Evolutionary conservation across 2,888 invertebrate species (phyloP).

Genomic region (Diadegma fenestrale): DNA sequence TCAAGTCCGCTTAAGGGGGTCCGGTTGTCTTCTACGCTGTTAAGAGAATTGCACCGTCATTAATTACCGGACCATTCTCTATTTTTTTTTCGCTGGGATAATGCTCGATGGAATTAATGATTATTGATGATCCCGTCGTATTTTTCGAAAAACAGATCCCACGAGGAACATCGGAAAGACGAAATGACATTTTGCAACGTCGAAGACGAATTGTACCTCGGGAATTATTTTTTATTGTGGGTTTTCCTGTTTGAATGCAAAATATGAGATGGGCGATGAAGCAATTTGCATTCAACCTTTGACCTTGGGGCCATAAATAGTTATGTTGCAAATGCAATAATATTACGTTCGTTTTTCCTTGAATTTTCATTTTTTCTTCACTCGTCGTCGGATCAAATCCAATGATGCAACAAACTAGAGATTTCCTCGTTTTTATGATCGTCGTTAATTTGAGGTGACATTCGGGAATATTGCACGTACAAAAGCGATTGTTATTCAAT

Average conservation of each 20-base stretch:
- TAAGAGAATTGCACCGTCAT: not conserved
- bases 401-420: not conserved
- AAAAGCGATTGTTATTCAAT: not conserved
- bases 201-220: not conserved
- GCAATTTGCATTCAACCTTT: not conserved
- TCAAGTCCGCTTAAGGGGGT: not conserved
- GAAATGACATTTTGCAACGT: slow-evolving; percentile 5
- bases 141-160: not conserved
- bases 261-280: not conserved
- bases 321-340: not conserved
- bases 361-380: too few species aligned
- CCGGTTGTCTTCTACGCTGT: not conserved
- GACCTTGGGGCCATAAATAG: not conserved
- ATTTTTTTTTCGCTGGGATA: not conserved
- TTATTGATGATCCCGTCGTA: slow-evolving; percentile 19
- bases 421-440: slow-evolving; percentile 21
- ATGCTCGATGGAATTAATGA: not conserved
- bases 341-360: not conserved
- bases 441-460: slow-evolving; percentile 8
- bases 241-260: not conserved
- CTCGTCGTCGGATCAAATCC: not conserved
- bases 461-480: not conserved
- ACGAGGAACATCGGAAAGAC: not conserved
- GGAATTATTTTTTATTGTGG: not conserved
- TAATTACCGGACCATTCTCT: not conserved